These are phyloP conservation scores for Diogma glabrata DNA, from an alignment of 2,888 invertebrate genomes.

Conservation along the genomic window DNA sequence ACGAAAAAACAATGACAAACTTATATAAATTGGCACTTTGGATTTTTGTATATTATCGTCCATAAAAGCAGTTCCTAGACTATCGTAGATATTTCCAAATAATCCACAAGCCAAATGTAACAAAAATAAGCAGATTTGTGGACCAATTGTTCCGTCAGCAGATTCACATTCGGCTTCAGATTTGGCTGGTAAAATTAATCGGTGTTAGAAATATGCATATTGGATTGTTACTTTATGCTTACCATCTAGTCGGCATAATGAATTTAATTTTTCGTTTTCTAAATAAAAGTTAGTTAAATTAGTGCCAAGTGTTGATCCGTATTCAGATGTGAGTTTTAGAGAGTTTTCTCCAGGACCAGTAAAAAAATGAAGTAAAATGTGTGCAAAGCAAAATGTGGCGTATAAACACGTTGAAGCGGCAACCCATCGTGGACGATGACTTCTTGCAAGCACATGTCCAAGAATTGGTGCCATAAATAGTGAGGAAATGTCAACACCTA, in stretches of 20 bases:
- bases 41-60: constrained; percentile 63
- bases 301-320: constrained; percentile 45
- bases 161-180: background rate
- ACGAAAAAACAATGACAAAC: constrained; percentile 52
- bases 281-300: constrained; percentile 31
- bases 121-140: constrained; percentile 48
- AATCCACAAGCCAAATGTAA: constrained; percentile 61
- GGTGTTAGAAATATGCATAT: background rate
- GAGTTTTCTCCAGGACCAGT: constrained; percentile 56
- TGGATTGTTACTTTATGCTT: background rate
- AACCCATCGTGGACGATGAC: constrained; percentile 44
- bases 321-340: constrained; percentile 39
- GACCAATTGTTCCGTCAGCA: constrained; percentile 21
- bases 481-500: constrained; percentile 45
- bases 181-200: background rate
- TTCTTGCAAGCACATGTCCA: constrained; percentile 41
- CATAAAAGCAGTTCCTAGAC: constrained; percentile 59
- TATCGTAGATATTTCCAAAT: constrained; percentile 56
- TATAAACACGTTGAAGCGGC: constrained; percentile 34
- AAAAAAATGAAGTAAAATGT: constrained; percentile 53
- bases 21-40: constrained; percentile 46
- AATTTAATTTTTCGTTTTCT: too few species aligned
- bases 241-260: constrained; percentile 6
- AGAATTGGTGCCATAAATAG: constrained; percentile 39
- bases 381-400: constrained; percentile 52